These are phyloP conservation scores for Caenorhabditis sp. DNA, from an alignment of 2,888 invertebrate species.

Conservation along the genomic window DNA sequence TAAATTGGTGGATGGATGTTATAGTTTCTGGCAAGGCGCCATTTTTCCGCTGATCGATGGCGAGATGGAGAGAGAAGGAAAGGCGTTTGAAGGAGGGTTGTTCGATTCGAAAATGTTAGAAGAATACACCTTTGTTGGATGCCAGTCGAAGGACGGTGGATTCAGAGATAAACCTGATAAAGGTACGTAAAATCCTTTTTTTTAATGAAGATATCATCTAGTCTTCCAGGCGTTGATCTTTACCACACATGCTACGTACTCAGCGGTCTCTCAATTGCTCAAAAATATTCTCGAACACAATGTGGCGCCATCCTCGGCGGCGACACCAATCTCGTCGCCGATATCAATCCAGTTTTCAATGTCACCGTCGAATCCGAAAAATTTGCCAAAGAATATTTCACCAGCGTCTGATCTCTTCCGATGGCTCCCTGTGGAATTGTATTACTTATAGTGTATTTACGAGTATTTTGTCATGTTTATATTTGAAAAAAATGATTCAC, in stretches of 20 bases:
- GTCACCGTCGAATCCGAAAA: slow-evolving; percentile 42
- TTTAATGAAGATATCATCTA: slow-evolving; percentile 73
- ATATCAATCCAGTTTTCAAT: slow-evolving; percentile 60
- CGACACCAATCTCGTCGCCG: slow-evolving; percentile 35
- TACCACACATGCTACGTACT: slow-evolving; percentile 97
- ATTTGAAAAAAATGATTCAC: no score
- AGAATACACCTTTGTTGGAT: slow-evolving; percentile 91
- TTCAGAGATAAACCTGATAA: slow-evolving; percentile 95
- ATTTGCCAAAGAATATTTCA: slow-evolving; percentile 51
- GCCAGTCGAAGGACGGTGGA: slow-evolving; percentile 83
- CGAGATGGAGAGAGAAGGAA: slow-evolving; percentile 41
- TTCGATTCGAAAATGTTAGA: slow-evolving; percentile 78
- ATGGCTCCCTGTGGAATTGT: background rate
- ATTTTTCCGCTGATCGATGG: slow-evolving; percentile 77
- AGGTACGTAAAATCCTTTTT: slow-evolving; percentile 67
- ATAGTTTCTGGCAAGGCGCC: slow-evolving; percentile 98
- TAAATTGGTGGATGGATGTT: slow-evolving; percentile 96
- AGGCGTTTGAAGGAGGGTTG: slow-evolving; percentile 19
- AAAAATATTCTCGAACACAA: slow-evolving; percentile 75
- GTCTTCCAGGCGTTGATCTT: slow-evolving; percentile 78
- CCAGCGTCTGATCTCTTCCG: background rate
- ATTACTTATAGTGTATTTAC: background rate
- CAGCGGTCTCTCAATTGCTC: slow-evolving; percentile 91
- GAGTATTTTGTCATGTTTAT: no score
- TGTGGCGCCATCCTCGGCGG: slow-evolving; percentile 53